Evolutionary conservation across 1,140 invertebrate species (phyloP), one percentile per base, ranked within the genome.

Genomic region (Orius laevigatus): DNA sequence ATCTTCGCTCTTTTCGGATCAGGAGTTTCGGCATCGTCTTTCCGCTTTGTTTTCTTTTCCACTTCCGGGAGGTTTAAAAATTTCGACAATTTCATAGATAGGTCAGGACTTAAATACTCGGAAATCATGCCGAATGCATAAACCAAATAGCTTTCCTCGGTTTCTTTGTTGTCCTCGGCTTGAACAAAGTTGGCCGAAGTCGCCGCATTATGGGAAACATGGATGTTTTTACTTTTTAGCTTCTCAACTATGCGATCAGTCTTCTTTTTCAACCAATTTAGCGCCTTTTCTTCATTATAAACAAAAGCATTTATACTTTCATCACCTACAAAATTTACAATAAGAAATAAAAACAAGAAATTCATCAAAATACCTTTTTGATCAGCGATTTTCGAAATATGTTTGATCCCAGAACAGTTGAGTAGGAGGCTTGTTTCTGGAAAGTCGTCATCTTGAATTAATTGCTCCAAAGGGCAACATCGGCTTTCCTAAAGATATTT

Each of bases 251-350:
- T n/a, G 57, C 70, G 70, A 53, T 73, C 69, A 0, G 78, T 72
- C 64, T 81, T 82, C 5, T 71, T 67, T 38, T 76, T 65, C 14
- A 86, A 62, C 81, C 81, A 85, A n/a, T 63, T 62, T 32, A 84
- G 57, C 0, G 78, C 72, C 59, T 83, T 84, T 36, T 78, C 74
- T 58, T 81, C 74, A 64, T 83, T 84, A 55, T 76, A 85, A 66
- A 83, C 82, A 55, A 76, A 85, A 9, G 80, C 80, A 59, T 71
- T 76, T 18, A 81, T 60, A 31, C 79, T 76, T 53, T 73, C 70
- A 54, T 75, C 70, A 25, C 75, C 76, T 58, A 42, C 9, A 49
- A 52, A 20, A 50, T 11, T 18, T 16, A 50, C 5, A 46, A 33
- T 19, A 20, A 19, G 2, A 48, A 33, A 19, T 38, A 38, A 38